Evolutionary conservation across 1,140 invertebrate genomes (phyloP), one percentile per base, ranked within the genome.

Genomic region (Pseudomyrmex cubaensis): DNA sequence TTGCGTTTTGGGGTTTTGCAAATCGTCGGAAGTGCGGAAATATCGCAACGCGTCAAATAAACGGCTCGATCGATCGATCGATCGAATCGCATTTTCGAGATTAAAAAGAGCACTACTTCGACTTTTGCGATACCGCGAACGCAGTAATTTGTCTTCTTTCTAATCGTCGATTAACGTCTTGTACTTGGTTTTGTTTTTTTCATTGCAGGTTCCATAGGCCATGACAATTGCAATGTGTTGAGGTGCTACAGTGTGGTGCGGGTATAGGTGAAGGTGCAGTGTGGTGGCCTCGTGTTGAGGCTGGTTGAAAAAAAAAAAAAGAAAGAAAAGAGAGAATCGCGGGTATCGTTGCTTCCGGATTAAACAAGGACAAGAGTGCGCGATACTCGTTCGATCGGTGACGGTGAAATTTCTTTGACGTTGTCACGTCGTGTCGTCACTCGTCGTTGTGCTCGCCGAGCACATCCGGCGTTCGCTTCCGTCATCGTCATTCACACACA

Each of bases 151-250:
- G 25, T 25, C 25, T 25, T 35, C 35, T 35, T 5, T 35, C 0
- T 7, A 35, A 35, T 35, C 15, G n/a, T 61, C 2, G 17, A 25
- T 0, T 9, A 25, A 2, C 17, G 22, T 44, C 2, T 74, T 2
- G 8, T 48, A 59, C 54, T 20, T 78, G 73, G 52, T 50, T 0
- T 70, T 66, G 25, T 12, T 85, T 46, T 67, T 1, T 82, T 85
- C 85, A 70, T 89, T 94, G 87, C 94, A 96, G 96, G 95, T 96
- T 96, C 95, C 96, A 96, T 95, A 96, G 96, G 95, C 96, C 96
- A 96, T 96, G 96, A 96, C 96, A 96, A 95, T 96, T 96, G 95
- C 95, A 96, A 96, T 95, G 96, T 94, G 94, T 92, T 93, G 91
- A 93, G 92, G 91, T 94, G 91, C 91, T 93, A 92, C 89, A 92